A percentile compares a stretch with the other conserved stretches of the same genome.
Conservation (phyloP, 2,797 vertebrate species). For the Chrysocyon brachyurus region DNA sequence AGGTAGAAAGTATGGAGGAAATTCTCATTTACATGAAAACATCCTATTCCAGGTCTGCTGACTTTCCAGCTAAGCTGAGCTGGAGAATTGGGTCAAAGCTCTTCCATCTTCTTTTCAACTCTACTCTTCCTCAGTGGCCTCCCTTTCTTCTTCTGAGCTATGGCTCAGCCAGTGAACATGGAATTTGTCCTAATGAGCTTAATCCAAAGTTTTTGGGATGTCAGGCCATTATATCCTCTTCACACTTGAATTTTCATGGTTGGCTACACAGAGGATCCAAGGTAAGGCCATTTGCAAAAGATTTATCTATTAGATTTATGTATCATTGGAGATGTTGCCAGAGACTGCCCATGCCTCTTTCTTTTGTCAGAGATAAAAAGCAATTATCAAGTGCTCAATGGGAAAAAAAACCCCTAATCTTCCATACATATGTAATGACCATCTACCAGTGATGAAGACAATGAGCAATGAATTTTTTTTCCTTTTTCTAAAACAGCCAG, state of each 20-base stretch:
- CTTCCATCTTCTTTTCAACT: background rate
- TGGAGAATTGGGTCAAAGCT: background rate
- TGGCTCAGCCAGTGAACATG: background rate
- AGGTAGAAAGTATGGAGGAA: conserved; percentile 60
- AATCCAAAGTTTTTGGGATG: background rate
- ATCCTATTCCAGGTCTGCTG: background rate
- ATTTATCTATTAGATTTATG: background rate
- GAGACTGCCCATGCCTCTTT: background rate
- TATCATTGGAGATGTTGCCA: background rate
- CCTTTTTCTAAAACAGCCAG: background rate
- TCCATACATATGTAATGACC: background rate
- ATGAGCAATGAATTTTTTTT: background rate
- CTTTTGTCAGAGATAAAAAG: conserved; percentile 31
- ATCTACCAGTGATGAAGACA: conserved; percentile 34
- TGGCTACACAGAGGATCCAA: background rate
- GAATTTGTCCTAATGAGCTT: background rate
- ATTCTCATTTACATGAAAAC: background rate
- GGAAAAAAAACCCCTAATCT: background rate
- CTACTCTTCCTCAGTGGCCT: background rate
- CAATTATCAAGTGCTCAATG: background rate
- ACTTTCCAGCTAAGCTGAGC: background rate
- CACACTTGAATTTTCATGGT: background rate
- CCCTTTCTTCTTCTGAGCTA: background rate
- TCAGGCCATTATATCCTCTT: background rate
- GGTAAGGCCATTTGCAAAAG: background rate